Evolutionary conservation across 2,888 invertebrate species (phyloP).

Genomic region (Girardia tigrina): DNA sequence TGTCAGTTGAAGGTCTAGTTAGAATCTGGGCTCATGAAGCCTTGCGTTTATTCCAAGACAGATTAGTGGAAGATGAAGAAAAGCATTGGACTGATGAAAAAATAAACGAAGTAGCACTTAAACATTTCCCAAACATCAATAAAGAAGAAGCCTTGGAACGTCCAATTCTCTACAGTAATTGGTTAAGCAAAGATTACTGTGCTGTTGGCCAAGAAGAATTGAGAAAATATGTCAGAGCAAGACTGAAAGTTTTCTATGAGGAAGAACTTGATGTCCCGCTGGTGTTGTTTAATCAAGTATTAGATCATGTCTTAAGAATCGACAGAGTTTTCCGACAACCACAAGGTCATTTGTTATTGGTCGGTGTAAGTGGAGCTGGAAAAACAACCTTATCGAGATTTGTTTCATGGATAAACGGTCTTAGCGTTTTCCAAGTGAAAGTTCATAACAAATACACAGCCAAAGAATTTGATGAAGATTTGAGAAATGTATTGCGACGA

Average conservation of each 20-base stretch:
- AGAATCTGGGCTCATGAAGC: slow-evolving; percentile 99
- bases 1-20: slow-evolving; percentile 81
- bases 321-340: slow-evolving; percentile 98
- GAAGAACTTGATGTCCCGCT: slow-evolving; percentile 95
- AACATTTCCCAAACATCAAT: slow-evolving; percentile 82
- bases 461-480: slow-evolving; percentile 94
- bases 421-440: slow-evolving; percentile 85
- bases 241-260: slow-evolving; percentile 93
- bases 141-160: slow-evolving; percentile 70
- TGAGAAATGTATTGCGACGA: slow-evolving; percentile 58
- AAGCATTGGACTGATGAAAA: slow-evolving; percentile 94
- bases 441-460: slow-evolving; percentile 97
- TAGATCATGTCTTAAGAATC: slow-evolving; percentile 92
- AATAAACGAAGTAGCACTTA: slow-evolving; percentile 63
- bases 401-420: slow-evolving; percentile 99
- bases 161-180: slow-evolving; percentile 94
- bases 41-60: slow-evolving; percentile 52
- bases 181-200: slow-evolving; percentile 92
- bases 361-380: slow-evolving; percentile 95
- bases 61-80: slow-evolving; percentile 78
- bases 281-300: slow-evolving; percentile 91
- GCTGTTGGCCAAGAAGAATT: slow-evolving; percentile 87
- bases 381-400: slow-evolving; percentile 96
- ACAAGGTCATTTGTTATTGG: slow-evolving; percentile 87
- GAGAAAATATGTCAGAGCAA: slow-evolving; percentile 85